Evolutionary conservation across 2,888 invertebrate species (phyloP), one percentile per base, ranked within the genome.

Genomic region (Nomada flava): DNA sequence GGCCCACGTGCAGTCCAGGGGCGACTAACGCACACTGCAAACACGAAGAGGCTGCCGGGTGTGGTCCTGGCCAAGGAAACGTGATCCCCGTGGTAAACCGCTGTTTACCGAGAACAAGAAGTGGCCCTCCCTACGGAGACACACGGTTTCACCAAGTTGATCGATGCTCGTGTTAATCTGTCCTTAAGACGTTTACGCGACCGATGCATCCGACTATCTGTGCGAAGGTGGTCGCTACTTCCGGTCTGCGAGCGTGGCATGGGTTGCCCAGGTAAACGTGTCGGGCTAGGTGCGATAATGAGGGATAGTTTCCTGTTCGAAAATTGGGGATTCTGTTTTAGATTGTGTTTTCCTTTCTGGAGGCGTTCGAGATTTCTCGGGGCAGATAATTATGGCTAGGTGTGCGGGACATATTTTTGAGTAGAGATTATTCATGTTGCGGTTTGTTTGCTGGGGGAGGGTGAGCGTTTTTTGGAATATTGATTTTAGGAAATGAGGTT

Each of bases 31-130:
- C 84, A 81, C 79, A 84, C 88, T 84, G 90, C 89, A 91, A 92
- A 92, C 90, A 92, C 83, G 77, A 71, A 87, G 87, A 85, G 86
- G 77, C 83, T 87, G 88, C 87, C 89, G 89, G 90, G 89, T 90
- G 89, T 85, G 90, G 88, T 87, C 86, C 82, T 69, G 76, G 77
- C 82, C 47, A 78, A 87, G 86, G 92, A 92, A 92, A 92, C 90
- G 92, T 91, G 92, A 92, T 92, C 92, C 85, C 88, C 92, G 92
- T 92, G 92, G 92, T 90, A 92, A 92, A 91, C 90, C 91, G 86
- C 87, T 91, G 91, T 91, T 92, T 91, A 90, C 92, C 85, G 83
- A 90, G 89, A 90, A 90, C 88, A 88, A 86, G 79, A 88, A 83
- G 76, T 70, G 76, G 79, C 71, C 83, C 71, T 79, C 79, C 78